phyloP scores from a whole-genome alignment of 1,140 invertebrate genomes.

The Drosophila tsacasi region DNA sequence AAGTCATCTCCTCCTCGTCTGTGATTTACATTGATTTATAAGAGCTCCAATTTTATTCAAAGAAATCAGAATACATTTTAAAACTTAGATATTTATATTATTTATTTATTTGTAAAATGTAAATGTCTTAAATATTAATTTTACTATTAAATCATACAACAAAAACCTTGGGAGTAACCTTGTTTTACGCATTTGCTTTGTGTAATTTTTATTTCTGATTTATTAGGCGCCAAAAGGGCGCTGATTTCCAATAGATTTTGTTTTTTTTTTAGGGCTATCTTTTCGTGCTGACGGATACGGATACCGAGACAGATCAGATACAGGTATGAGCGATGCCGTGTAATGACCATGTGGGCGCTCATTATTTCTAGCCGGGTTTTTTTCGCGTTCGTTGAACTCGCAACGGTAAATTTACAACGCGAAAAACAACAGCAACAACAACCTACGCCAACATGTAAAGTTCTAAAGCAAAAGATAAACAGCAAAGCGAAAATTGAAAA shows the following conservation, averaged over 20 bases:
- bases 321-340: slow-evolving; percentile 18
- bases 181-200: not conserved
- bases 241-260: slow-evolving; percentile 1
- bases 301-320: slow-evolving; percentile 8
- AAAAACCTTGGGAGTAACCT: not conserved
- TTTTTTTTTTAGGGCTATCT: slow-evolving; percentile 1
- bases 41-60: not conserved
- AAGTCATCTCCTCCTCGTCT: slow-evolving; percentile 58
- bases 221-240: slow-evolving; percentile 4
- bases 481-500: slow-evolving; percentile 70
- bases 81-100: not conserved
- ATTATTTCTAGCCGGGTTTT: slow-evolving; percentile 63
- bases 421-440: slow-evolving; percentile 29
- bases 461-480: slow-evolving; percentile 81
- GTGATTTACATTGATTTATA: slow-evolving; percentile 49
- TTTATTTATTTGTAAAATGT: not conserved
- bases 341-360: slow-evolving; percentile 69
- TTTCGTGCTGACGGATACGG: slow-evolving; percentile 22
- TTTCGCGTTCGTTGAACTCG: slow-evolving; percentile 64
- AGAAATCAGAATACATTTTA: not conserved
- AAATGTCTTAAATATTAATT: not conserved
- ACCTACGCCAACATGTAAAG: slow-evolving; percentile 83
- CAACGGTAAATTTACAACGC: slow-evolving; percentile 79
- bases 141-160: not conserved
- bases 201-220: not conserved